Conservation (phyloP, 2,797 vertebrate genomes). For the Microcaecilia unicolor region DNA sequence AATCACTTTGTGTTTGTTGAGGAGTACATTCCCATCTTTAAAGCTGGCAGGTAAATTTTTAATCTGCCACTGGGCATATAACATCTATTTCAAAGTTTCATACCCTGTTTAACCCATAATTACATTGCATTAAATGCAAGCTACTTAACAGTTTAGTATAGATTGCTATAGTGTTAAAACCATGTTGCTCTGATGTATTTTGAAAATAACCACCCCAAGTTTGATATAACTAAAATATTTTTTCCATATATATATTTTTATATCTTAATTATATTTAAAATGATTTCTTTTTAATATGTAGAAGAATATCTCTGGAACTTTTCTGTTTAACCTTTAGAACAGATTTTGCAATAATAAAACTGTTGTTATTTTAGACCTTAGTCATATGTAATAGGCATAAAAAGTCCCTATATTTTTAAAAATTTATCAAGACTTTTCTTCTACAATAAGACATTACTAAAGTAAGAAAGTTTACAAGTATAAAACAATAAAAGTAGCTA, state of each 20-base stretch:
- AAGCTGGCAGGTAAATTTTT: too few species aligned
- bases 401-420: conserved; percentile 45
- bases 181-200: conserved; percentile 34
- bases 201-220: conserved; percentile 42
- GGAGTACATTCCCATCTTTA: too few species aligned
- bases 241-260: conserved; percentile 24
- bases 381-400: conserved; percentile 39
- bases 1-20: too few species aligned
- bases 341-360: conserved; percentile 55
- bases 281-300: conserved; percentile 44
- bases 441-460: conserved; percentile 56
- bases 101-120: conserved; percentile 30
- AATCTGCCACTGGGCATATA: too few species aligned
- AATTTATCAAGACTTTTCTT: conserved; percentile 47
- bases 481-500: conserved; percentile 62
- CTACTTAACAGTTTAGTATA: conserved; percentile 51
- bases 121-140: conserved; percentile 40
- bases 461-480: conserved; percentile 58
- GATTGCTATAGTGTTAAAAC: conserved; percentile 61
- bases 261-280: conserved; percentile 41
- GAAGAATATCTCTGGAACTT: conserved; percentile 48
- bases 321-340: conserved; percentile 43
- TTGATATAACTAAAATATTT: conserved; percentile 44
- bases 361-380: conserved; percentile 48
- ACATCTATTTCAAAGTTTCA: too few species aligned